A percentile compares a stretch with the other conserved stretches of the same genome.
Conservation (phyloP, 2,797 vertebrate species). For the Cygnus olor region DNA sequence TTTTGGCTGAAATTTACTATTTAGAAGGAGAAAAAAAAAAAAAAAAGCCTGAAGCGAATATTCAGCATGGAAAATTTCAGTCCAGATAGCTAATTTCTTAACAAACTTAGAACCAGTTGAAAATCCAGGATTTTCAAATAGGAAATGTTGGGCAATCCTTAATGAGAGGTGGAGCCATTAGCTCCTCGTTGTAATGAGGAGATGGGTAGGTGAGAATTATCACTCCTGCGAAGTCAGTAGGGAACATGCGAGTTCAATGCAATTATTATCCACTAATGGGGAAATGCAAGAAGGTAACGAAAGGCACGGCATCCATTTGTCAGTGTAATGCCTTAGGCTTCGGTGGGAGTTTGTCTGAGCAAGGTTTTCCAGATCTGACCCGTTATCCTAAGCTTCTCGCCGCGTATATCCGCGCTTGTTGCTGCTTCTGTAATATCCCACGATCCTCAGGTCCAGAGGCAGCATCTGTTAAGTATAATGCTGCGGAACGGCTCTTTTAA, state of each 20-base stretch:
- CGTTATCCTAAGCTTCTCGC: background rate
- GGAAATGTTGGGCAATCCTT: background rate
- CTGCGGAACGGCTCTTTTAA: accelerated
- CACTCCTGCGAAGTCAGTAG: background rate
- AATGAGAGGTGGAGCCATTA: conserved; percentile 16
- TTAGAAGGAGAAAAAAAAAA: background rate
- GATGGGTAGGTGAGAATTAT: conserved; percentile 42
- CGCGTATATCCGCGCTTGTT: accelerated
- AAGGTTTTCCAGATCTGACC: accelerated
- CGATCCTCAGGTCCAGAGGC: background rate
- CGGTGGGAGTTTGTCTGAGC: background rate
- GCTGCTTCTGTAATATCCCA: background rate
- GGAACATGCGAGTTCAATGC: background rate
- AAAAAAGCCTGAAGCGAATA: background rate
- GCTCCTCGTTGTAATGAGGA: background rate
- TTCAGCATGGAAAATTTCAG: conserved; percentile 22
- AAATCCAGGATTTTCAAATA: background rate
- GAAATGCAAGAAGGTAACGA: background rate
- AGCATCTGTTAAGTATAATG: background rate
- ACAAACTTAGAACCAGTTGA: background rate
- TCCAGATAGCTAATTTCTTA: background rate
- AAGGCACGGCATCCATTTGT: background rate
- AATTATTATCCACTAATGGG: conserved; percentile 52
- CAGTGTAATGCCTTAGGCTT: background rate
- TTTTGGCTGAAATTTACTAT: conserved; percentile 29